Evolutionary conservation across 2,797 vertebrate species (phyloP).

Genomic region (Neosilurus hyrtlii): DNA sequence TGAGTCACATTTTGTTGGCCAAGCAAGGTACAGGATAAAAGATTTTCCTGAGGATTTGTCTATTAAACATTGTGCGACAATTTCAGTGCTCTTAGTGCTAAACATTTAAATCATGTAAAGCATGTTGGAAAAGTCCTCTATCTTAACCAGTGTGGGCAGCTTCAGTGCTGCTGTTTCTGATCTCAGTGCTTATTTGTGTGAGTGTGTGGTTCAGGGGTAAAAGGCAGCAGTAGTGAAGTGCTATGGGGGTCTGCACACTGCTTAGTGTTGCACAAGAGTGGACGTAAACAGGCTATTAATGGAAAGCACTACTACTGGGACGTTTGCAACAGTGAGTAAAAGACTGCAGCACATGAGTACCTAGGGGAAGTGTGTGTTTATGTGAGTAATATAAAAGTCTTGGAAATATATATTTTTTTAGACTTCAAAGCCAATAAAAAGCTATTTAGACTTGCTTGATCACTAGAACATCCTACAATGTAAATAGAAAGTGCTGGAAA

Average conservation of each 20-base stretch:
- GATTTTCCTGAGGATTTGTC: slow-evolving; percentile 1
- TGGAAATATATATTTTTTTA: neutral
- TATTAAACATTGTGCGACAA: neutral
- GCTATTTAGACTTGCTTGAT: neutral
- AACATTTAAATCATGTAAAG: slow-evolving; percentile 12
- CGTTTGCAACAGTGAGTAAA: slow-evolving; percentile 35
- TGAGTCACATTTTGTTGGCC: slow-evolving; percentile 22
- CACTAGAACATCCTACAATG: neutral
- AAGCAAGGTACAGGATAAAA: neutral
- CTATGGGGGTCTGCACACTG: neutral
- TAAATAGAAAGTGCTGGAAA: neutral
- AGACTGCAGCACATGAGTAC: slow-evolving; percentile 28
- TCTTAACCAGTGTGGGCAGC: slow-evolving; percentile 6
- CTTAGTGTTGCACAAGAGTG: slow-evolving; percentile 35
- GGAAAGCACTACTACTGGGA: slow-evolving; percentile 36
- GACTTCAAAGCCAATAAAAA: neutral
- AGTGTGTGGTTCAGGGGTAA: slow-evolving; percentile 4
- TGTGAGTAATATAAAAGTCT: slow-evolving; percentile 16
- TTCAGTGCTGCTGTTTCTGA: neutral
- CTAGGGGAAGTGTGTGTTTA: neutral
- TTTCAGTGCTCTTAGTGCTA: neutral
- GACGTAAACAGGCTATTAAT: slow-evolving; percentile 56
- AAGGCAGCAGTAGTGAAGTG: slow-evolving; percentile 15
- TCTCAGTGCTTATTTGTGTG: neutral
- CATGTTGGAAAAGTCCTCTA: neutral